Evolutionary conservation across 1,140 invertebrate genomes (phyloP).

Genomic region (Papilio helenus): DNA sequence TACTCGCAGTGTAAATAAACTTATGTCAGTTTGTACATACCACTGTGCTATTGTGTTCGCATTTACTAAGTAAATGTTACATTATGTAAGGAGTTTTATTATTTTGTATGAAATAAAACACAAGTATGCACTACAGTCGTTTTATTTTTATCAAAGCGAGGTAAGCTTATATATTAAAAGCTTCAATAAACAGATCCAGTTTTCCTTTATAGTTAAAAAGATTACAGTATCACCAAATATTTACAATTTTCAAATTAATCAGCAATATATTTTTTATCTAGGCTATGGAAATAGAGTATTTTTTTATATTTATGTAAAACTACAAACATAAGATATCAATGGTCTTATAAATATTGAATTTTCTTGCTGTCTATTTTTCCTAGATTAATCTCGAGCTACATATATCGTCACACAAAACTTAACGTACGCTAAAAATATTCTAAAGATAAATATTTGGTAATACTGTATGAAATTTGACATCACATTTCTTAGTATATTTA

Average conservation of each 20-base stretch:
- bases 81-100: constrained; percentile 27
- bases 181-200: constrained; percentile 13
- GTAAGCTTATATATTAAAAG: constrained; percentile 26
- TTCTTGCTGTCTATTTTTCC: too few species aligned
- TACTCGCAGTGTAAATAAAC: not conserved
- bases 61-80: constrained; percentile 56
- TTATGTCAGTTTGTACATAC: not conserved
- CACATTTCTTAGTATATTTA: not conserved
- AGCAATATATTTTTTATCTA: too few species aligned
- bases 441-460: not conserved
- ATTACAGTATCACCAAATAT: constrained; percentile 29
- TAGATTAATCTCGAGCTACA: too few species aligned
- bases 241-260: too few species aligned
- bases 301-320: too few species aligned
- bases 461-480: not conserved
- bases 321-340: too few species aligned
- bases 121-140: constrained; percentile 36
- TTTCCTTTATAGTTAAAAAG: not conserved
- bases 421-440: not conserved
- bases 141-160: constrained; percentile 42
- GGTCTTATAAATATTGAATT: too few species aligned
- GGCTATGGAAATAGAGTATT: too few species aligned
- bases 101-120: constrained; percentile 43
- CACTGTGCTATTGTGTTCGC: constrained; percentile 40
- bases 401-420: too few species aligned